Evolutionary conservation across 2,113 vertebrate genomes (phyloP).

Genomic region (Oreocharis arfaki): DNA sequence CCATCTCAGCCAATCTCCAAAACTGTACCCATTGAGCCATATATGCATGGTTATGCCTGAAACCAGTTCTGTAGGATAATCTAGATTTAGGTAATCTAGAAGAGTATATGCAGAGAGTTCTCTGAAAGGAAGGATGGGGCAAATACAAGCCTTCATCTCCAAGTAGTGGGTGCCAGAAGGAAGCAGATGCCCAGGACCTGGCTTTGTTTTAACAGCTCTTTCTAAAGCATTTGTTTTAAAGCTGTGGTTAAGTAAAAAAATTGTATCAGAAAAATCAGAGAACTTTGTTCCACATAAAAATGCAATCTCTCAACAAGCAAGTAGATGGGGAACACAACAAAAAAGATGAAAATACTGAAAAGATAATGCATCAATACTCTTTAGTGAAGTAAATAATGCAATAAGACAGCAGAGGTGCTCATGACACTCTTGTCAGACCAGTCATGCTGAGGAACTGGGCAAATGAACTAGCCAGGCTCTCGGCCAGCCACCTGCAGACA

Average conservation of each 20-base stretch:
- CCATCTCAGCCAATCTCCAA: background rate
- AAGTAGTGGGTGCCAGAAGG: background rate
- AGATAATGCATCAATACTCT: background rate
- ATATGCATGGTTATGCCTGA: background rate
- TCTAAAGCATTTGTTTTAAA: background rate
- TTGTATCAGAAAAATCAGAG: background rate
- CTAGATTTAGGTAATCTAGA: background rate
- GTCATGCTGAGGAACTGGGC: background rate
- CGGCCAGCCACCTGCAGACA: background rate
- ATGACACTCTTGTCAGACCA: background rate
- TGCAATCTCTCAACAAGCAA: background rate
- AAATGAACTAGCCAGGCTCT: background rate
- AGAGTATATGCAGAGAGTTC: fast-evolving
- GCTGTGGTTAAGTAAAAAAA: background rate
- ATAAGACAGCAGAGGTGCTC: background rate
- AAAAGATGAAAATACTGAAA: background rate
- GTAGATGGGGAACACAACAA: background rate
- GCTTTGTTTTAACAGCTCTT: background rate
- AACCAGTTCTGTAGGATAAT: background rate
- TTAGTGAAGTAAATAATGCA: background rate
- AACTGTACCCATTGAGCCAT: background rate
- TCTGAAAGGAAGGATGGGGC: background rate
- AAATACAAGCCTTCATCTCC: background rate
- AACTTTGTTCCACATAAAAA: background rate
- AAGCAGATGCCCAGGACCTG: background rate